Evolutionary conservation across 2,113 vertebrate genomes (phyloP).

Genomic region (Vanacampus margaritifer): DNA sequence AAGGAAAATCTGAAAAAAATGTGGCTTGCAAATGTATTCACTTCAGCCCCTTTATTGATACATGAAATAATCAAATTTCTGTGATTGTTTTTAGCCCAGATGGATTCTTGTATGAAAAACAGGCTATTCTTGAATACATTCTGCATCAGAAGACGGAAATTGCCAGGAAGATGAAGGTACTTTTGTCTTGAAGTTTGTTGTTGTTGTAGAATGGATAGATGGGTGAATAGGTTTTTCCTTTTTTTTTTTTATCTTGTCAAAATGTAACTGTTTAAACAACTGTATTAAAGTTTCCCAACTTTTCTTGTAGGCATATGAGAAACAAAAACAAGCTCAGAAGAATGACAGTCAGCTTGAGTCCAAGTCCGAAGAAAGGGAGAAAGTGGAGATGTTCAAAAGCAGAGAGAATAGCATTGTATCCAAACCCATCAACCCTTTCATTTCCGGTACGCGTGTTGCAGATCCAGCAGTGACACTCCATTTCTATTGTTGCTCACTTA

Average conservation of each 20-base stretch:
- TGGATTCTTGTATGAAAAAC: constrained; percentile 86
- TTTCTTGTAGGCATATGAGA: constrained; percentile 78
- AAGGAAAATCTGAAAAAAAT: too few relatives aligned
- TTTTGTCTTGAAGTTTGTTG: not conserved
- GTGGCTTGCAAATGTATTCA: too few relatives aligned
- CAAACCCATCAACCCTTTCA: constrained; percentile 88
- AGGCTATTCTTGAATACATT: constrained; percentile 89
- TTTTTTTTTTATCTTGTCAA: not conserved
- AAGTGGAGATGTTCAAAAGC: constrained; percentile 80
- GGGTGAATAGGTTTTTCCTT: not conserved
- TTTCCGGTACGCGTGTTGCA: constrained; percentile 51
- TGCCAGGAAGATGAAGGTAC: constrained; percentile 86
- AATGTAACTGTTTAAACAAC: not conserved
- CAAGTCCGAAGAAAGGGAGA: constrained; percentile 77
- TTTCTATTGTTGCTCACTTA: not conserved
- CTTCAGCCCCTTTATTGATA: too few relatives aligned
- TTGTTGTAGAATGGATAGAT: not conserved
- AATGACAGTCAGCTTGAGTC: constrained; percentile 76
- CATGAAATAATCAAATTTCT: not conserved
- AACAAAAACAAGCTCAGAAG: constrained; percentile 78
- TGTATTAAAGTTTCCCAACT: constrained; percentile 2
- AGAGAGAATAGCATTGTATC: constrained; percentile 85
- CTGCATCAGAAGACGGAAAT: constrained; percentile 86
- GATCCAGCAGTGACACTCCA: not conserved
- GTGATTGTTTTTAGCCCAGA: constrained; percentile 70